Conservation (phyloP, 1,140 invertebrate genomes). For the Paramacrobiotus metropolitanus region DNA sequence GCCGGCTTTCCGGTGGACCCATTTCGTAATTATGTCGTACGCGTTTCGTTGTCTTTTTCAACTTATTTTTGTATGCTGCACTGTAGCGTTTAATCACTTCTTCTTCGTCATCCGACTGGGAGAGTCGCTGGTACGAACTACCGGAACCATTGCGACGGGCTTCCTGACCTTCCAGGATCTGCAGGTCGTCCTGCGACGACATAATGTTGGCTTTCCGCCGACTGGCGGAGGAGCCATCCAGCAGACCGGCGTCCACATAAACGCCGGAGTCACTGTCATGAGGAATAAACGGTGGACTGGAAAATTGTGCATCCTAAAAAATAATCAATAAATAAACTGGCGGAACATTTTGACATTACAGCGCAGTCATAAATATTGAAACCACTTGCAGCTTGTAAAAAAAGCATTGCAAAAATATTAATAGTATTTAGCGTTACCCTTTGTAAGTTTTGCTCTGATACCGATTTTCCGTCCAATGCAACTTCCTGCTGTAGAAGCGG, state of each 20-base stretch:
- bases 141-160: not conserved
- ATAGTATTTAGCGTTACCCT: not conserved
- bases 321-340: not conserved
- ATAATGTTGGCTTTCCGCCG: not conserved
- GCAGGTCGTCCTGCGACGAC: slow-evolving; percentile 1
- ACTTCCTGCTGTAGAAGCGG: not conserved
- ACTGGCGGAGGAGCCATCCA: not conserved
- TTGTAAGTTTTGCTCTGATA: not conserved
- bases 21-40: not conserved
- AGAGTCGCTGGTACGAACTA: not conserved
- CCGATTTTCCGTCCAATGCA: not conserved
- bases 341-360: not conserved
- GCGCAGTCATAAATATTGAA: too few relatives aligned
- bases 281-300: not conserved
- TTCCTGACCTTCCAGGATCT: not conserved
- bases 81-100: slow-evolving; percentile 1
- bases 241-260: not conserved
- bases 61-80: not conserved
- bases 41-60: not conserved
- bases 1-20: not conserved
- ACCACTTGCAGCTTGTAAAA: too few relatives aligned
- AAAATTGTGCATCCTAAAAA: not conserved
- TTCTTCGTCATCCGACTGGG: not conserved
- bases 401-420: too few relatives aligned
- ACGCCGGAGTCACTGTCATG: slow-evolving; percentile 1